A percentile compares a stretch with the other conserved stretches of the same genome.
Evolutionary conservation across 2,797 vertebrate genomes (phyloP).

Genomic region (Pelodytes ibericus): DNA sequence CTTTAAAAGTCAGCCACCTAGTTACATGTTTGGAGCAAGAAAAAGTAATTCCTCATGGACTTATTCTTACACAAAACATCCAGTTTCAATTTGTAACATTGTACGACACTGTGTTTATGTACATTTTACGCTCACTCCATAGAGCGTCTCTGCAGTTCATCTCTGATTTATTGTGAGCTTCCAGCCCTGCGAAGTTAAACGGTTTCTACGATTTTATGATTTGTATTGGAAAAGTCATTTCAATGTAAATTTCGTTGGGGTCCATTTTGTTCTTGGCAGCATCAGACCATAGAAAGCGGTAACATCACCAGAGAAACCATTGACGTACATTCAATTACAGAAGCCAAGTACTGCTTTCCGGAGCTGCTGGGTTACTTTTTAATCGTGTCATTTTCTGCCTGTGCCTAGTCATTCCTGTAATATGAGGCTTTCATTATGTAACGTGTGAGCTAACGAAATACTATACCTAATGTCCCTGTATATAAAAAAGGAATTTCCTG

Average conservation of each 20-base stretch:
- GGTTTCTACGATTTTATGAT: background rate
- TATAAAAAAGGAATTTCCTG: background rate
- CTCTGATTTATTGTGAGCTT: too few relatives aligned
- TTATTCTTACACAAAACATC: too few relatives aligned
- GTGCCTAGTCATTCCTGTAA: background rate
- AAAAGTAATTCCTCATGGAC: too few relatives aligned
- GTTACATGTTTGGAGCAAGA: too few relatives aligned
- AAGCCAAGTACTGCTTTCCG: background rate
- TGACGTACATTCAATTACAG: background rate
- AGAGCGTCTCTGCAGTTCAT: too few relatives aligned
- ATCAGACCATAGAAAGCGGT: background rate
- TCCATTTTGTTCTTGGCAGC: background rate
- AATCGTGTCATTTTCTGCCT: background rate
- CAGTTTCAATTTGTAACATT: too few relatives aligned
- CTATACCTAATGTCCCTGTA: background rate
- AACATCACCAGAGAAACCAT: background rate
- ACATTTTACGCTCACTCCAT: too few relatives aligned
- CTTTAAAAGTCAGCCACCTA: too few relatives aligned
- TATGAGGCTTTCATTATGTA: background rate
- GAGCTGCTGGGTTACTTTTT: background rate
- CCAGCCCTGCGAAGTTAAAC: too few relatives aligned
- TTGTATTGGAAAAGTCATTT: background rate
- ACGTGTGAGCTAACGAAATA: background rate
- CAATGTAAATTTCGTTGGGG: background rate
- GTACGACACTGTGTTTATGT: too few relatives aligned